Evolutionary conservation across 2,888 invertebrate species (phyloP).

Genomic region (Lepidocyrtoides sp.): DNA sequence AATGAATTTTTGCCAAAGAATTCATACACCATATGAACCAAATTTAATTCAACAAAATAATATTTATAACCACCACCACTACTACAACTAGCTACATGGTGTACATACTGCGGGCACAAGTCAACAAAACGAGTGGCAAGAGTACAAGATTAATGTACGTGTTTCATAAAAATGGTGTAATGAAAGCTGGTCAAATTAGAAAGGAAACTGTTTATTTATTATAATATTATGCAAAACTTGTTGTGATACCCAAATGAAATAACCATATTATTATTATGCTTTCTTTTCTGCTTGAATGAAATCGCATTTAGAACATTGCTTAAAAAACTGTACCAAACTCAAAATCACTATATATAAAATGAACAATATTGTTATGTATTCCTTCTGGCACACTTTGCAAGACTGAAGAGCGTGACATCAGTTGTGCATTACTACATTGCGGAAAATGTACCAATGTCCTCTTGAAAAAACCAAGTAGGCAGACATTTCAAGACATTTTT

Average conservation of each 20-base stretch:
- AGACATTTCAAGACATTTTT: conserved; percentile 61
- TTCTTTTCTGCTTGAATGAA: conserved; percentile 44
- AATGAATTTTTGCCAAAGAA: conserved; percentile 23
- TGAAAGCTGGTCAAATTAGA: conserved; percentile 15
- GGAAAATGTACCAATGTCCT: conserved; percentile 26
- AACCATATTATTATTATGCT: not conserved
- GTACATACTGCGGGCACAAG: not conserved
- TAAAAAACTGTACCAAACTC: not conserved
- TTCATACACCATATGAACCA: conserved; percentile 1
- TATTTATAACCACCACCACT: not conserved
- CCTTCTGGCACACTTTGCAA: conserved; percentile 36
- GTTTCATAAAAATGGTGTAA: not conserved
- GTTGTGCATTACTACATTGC: conserved; percentile 53
- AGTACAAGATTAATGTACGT: conserved; percentile 23
- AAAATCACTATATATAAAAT: too few relatives aligned
- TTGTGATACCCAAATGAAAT: not conserved
- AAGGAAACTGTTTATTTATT: conserved; percentile 3
- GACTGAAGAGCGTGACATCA: conserved; percentile 56
- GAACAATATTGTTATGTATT: conserved; percentile 39
- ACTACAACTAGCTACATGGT: not conserved
- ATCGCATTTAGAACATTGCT: not conserved
- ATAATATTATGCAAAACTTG: not conserved
- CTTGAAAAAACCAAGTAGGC: conserved; percentile 30
- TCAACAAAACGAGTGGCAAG: not conserved
- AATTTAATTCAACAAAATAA: conserved; percentile 15